Conservation (phyloP, 2,888 invertebrate genomes). For the Megalurothrips usitatus region DNA sequence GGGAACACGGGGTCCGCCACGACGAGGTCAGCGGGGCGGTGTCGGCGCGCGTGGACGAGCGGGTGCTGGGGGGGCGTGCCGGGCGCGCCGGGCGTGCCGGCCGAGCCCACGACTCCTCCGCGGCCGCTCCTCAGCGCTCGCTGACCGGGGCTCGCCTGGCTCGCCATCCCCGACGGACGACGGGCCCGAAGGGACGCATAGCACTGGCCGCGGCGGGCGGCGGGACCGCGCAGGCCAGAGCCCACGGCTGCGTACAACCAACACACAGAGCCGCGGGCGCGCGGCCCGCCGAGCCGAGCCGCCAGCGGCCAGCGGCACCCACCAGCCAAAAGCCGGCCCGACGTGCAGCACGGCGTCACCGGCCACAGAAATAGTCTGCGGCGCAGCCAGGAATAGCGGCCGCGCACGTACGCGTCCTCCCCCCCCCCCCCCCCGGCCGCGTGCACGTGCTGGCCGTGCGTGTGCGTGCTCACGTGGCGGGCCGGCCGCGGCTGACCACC, state of each 20-base stretch:
- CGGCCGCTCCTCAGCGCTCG: conserved; percentile 8
- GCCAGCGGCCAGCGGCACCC: conserved; percentile 37
- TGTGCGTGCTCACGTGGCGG: background rate
- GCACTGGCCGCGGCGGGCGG: background rate
- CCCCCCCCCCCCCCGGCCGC: background rate
- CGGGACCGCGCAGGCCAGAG: background rate
- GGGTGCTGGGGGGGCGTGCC: conserved; percentile 30
- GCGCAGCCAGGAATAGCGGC: conserved; percentile 26
- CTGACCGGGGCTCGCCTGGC: conserved; percentile 10
- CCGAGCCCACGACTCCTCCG: background rate
- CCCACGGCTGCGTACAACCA: conserved; percentile 21
- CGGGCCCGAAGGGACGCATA: conserved; percentile 23
- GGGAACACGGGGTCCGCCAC: conserved; percentile 30
- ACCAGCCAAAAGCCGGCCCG: conserved; percentile 35
- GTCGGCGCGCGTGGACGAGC: conserved; percentile 34
- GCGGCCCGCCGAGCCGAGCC: conserved; percentile 27
- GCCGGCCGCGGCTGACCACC: background rate
- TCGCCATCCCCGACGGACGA: conserved; percentile 25
- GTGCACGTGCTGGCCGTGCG: background rate
- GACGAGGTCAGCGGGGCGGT: conserved; percentile 34
- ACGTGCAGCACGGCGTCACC: conserved; percentile 44
- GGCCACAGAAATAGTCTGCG: conserved; percentile 38
- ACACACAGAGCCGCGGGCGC: background rate
- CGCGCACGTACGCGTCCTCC: background rate
- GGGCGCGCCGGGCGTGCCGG: conserved; percentile 22